Percentiles rank a stretch among this genome's conserved stretches.
Conservation (phyloP, 2,888 invertebrate genomes). For the Coelogynopora nodosa region DNA sequence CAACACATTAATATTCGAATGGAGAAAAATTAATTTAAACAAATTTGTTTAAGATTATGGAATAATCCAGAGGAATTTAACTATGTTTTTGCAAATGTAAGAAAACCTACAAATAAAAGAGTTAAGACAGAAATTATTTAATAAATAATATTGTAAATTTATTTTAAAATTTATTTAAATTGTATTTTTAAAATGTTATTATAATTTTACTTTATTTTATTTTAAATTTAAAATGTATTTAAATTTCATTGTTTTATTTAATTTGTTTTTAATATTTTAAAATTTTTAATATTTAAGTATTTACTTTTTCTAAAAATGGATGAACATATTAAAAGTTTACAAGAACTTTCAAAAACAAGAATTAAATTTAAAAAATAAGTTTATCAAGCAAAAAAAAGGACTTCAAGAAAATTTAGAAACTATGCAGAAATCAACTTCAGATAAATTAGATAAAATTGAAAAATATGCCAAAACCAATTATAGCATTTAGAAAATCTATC, state of each 20-base stretch:
- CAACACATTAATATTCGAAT: not conserved
- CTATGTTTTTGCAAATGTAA: no score
- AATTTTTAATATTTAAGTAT: no score
- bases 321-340: not conserved
- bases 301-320: no score
- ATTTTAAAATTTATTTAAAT: no score
- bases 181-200: no score
- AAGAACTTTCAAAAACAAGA: not conserved
- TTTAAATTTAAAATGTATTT: no score
- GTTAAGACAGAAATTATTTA: not conserved
- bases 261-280: no score
- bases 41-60: not conserved
- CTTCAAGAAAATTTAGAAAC: no score
- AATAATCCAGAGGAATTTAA: not conserved
- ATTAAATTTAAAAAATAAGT: not conserved
- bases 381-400: not conserved
- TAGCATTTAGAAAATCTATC: not conserved
- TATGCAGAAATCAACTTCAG: no score
- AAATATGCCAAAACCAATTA: not conserved
- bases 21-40: not conserved
- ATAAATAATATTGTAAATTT: no score
- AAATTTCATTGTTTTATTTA: no score
- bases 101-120: no score
- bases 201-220: not conserved
- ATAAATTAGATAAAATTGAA: not conserved